These are phyloP conservation scores for Bombycilla garrulus DNA, from an alignment of 2,113 vertebrate genomes.

Conservation along the genomic window DNA sequence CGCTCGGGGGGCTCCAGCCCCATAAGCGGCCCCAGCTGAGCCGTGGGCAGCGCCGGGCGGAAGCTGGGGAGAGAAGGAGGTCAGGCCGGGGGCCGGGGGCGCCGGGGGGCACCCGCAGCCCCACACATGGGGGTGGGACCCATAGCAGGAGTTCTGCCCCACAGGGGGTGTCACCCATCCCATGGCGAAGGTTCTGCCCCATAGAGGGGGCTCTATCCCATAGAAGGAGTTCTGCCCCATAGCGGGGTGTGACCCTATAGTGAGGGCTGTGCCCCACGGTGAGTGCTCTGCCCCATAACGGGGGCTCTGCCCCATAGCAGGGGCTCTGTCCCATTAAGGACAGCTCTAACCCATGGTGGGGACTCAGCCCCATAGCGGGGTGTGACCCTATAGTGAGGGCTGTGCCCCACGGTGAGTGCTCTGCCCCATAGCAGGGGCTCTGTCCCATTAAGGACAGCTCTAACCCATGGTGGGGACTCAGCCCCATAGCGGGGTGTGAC, in stretches of 20 bases:
- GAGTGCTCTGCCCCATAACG: not conserved
- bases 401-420: not conserved
- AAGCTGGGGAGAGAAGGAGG: not conserved
- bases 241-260: not conserved
- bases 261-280: not conserved
- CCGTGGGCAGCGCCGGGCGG: not conserved
- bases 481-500: too few species aligned
- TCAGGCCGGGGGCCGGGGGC: not conserved
- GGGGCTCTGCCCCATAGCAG: not conserved
- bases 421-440: not conserved
- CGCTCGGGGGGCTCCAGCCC: not conserved
- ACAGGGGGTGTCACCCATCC: not conserved
- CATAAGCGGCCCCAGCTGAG: not conserved
- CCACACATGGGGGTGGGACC: not conserved
- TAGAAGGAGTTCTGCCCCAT: accelerated
- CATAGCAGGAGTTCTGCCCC: not conserved
- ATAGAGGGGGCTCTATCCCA: accelerated
- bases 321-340: too few species aligned
- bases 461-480: accelerated
- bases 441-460: too few species aligned
- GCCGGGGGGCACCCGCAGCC: not conserved
- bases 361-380: not conserved
- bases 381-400: too few species aligned
- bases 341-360: accelerated
- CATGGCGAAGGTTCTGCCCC: too few species aligned